Conservation (phyloP, 2,797 vertebrate species). For the Cossypha dichroa region DNA sequence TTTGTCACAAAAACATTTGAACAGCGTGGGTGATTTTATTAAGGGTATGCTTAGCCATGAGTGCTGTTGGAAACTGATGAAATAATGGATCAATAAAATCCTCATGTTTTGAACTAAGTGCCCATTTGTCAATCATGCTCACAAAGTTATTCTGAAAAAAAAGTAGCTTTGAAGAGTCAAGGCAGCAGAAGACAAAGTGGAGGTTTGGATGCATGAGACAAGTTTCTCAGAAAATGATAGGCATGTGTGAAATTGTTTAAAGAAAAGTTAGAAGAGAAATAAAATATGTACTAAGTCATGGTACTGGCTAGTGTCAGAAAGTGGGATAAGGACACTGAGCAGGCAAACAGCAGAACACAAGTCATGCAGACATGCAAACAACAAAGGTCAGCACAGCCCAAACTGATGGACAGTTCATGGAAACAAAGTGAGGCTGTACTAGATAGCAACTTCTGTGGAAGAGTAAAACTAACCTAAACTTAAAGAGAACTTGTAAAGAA, state of each 20-base stretch:
- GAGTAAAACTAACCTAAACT: neutral
- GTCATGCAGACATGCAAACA: neutral
- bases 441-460: neutral
- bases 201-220: neutral
- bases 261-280: neutral
- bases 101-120: neutral
- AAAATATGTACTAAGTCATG: neutral
- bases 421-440: neutral
- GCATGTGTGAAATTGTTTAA: neutral
- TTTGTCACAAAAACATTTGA: neutral
- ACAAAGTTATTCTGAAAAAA: neutral
- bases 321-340: neutral
- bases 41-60: neutral
- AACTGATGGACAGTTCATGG: neutral
- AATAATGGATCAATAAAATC: conserved; percentile 10
- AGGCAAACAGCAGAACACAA: neutral
- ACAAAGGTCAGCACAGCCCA: conserved; percentile 4
- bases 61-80: neutral
- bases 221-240: neutral
- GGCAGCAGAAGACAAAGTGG: neutral
- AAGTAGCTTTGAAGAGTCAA: neutral
- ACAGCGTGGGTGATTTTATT: neutral
- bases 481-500: neutral
- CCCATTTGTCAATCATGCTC: neutral
- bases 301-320: neutral